phyloP scores from a whole-genome alignment of 2,888 invertebrate species.

The Nephrotoma guestfalica region DNA sequence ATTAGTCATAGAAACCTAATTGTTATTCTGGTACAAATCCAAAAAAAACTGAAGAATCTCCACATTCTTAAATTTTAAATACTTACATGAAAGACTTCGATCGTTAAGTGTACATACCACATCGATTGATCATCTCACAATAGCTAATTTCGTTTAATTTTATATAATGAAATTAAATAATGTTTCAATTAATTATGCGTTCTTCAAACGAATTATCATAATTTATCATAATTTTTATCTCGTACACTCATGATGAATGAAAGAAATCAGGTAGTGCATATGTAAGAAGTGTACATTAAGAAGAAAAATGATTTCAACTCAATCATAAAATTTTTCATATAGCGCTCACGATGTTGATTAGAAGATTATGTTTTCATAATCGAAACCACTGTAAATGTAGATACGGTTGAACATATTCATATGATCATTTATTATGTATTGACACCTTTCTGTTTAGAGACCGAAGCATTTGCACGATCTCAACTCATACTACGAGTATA shows the following conservation, averaged over 20 bases:
- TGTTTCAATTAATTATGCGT: background rate
- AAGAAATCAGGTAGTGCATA: background rate
- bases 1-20: no score
- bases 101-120: background rate
- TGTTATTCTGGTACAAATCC: no score
- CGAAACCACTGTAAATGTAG: background rate
- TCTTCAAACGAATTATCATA: background rate
- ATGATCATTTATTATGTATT: background rate
- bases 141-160: background rate
- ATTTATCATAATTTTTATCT: background rate
- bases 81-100: background rate
- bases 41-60: no score
- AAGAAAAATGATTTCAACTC: background rate
- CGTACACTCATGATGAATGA: background rate
- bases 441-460: background rate
- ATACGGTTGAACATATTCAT: background rate
- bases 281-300: background rate
- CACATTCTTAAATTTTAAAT: no score
- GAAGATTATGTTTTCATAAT: background rate
- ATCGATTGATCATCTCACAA: background rate
- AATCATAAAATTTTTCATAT: background rate
- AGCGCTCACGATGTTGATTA: background rate
- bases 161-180: background rate
- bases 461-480: background rate
- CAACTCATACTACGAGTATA: background rate